These are phyloP conservation scores for Eulacestoma nigropectus DNA, from an alignment of 2,113 vertebrate species.

Conservation along the genomic window DNA sequence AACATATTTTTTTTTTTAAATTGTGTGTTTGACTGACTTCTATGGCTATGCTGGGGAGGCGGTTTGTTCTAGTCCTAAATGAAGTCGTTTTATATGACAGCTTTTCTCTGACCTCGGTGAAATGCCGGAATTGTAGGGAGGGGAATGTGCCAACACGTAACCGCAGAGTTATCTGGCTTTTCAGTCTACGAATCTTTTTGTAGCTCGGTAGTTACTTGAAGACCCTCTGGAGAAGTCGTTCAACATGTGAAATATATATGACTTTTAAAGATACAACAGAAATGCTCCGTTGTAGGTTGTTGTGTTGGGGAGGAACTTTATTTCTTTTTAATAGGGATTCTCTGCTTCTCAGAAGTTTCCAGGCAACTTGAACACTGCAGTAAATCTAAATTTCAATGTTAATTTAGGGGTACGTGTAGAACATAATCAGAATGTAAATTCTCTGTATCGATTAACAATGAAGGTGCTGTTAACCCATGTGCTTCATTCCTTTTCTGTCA, in stretches of 20 bases:
- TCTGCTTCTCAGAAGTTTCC: slow-evolving; percentile 7
- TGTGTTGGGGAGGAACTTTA: background rate
- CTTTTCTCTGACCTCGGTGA: slow-evolving; percentile 19
- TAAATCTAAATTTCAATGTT: background rate
- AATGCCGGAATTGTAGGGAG: slow-evolving; percentile 13
- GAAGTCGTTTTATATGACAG: background rate
- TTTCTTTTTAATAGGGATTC: background rate
- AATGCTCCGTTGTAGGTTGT: background rate
- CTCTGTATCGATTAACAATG: background rate
- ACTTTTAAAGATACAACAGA: background rate
- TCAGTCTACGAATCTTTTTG: background rate
- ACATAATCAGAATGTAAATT: background rate
- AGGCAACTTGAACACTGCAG: slow-evolving; percentile 20
- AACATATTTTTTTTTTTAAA: background rate
- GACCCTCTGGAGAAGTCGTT: background rate
- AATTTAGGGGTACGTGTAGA: background rate
- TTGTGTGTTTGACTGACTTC: background rate
- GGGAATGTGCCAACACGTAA: background rate
- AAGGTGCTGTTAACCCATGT: background rate
- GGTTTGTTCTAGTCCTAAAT: background rate
- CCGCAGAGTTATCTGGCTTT: background rate
- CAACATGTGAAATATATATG: background rate
- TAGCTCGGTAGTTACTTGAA: background rate
- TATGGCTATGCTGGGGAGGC: accelerated
- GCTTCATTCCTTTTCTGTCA: background rate